phyloP scores from a whole-genome alignment of 2,888 invertebrate species.

The Ormyrus nitidulus region DNA sequence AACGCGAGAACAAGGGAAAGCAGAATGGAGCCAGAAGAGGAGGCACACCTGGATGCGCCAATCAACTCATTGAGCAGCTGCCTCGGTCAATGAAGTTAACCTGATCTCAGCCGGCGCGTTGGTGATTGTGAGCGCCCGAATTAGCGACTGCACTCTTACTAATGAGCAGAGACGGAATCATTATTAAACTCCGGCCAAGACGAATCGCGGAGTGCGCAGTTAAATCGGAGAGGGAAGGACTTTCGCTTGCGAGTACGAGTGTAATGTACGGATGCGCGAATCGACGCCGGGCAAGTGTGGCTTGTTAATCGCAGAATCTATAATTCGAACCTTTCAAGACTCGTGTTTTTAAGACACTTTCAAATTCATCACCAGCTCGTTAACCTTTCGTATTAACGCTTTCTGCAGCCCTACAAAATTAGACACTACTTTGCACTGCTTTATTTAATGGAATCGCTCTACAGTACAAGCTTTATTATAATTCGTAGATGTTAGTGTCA shows the following conservation, averaged over 20 bases:
- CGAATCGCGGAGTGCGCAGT: conserved; percentile 18
- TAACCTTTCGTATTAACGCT: too few relatives aligned
- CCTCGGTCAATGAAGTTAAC: conserved; percentile 52
- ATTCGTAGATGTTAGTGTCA: too few relatives aligned
- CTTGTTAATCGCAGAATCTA: not conserved
- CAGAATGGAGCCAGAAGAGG: conserved; percentile 37
- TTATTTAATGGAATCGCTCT: too few relatives aligned
- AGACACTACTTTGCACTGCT: too few relatives aligned
- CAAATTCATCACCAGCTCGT: too few relatives aligned
- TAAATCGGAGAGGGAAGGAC: too few relatives aligned
- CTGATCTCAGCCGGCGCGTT: not conserved
- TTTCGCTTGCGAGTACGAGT: too few relatives aligned
- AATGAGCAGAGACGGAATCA: conserved; percentile 29
- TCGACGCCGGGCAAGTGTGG: not conserved
- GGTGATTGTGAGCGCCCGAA: conserved; percentile 13
- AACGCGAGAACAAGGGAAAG: conserved; percentile 18
- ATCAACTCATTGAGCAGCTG: conserved; percentile 74
- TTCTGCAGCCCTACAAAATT: too few relatives aligned
- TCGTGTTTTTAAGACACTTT: not conserved
- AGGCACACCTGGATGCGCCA: conserved; percentile 70
- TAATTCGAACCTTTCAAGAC: not conserved
- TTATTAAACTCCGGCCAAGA: conserved; percentile 32
- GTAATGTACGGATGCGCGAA: too few relatives aligned
- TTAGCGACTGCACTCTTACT: conserved; percentile 42
- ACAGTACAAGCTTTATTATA: too few relatives aligned